Conservation (phyloP, 2,113 vertebrate species). For the Eclectus roratus region DNA sequence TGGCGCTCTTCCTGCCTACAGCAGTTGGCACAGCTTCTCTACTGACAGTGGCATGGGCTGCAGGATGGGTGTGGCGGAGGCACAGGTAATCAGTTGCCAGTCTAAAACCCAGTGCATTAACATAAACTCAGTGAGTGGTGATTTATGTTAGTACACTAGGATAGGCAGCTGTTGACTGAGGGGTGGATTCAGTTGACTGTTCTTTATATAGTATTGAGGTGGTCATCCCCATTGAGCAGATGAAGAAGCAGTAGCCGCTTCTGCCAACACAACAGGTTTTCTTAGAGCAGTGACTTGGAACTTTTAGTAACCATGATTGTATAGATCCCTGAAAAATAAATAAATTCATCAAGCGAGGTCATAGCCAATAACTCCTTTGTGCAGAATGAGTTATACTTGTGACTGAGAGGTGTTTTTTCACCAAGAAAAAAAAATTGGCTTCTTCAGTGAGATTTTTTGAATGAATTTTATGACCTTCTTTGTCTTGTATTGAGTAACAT, state of each 20-base stretch:
- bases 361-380: neutral
- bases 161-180: neutral
- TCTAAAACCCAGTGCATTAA: neutral
- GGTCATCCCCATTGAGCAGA: rapidly evolving
- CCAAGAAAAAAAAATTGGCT: neutral
- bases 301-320: neutral
- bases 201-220: neutral
- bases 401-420: neutral
- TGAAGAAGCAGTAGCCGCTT: neutral
- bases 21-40: neutral
- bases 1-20: neutral
- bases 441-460: neutral
- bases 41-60: neutral
- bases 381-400: neutral
- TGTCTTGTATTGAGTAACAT: neutral
- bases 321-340: neutral
- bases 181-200: neutral
- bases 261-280: neutral
- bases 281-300: neutral
- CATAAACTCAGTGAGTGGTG: neutral
- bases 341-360: neutral
- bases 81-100: neutral
- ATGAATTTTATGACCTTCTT: neutral
- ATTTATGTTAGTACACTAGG: neutral
- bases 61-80: neutral